phyloP scores from a whole-genome alignment of 2,113 vertebrate genomes.

The Podarcis muralis region DNA sequence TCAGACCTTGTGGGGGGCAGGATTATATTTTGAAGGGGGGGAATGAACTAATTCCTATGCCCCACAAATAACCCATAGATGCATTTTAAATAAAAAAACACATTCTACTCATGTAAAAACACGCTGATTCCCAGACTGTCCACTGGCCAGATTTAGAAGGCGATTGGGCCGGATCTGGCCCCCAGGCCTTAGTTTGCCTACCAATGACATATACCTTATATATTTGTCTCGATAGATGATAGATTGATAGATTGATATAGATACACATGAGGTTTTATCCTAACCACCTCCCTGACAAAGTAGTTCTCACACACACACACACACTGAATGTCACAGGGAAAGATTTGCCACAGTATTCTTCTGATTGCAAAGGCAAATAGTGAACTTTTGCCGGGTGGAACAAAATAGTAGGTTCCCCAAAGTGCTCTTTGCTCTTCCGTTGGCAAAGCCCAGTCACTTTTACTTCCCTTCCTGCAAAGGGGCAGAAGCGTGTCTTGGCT shows the following conservation, averaged over 20 bases:
- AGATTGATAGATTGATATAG: not conserved
- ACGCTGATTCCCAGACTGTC: too few relatives aligned
- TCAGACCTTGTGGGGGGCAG: too few relatives aligned
- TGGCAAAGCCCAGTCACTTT: not conserved
- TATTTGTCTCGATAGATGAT: too few relatives aligned
- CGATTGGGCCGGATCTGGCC: too few relatives aligned
- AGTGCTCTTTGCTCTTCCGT: not conserved
- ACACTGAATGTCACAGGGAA: not conserved
- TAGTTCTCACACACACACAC: not conserved
- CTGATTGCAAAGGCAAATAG: not conserved
- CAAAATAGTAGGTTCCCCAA: not conserved
- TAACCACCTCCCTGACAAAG: not conserved
- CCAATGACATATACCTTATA: not conserved
- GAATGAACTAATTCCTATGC: too few relatives aligned
- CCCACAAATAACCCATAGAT: too few relatives aligned
- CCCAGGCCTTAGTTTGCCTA: too few relatives aligned
- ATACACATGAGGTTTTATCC: not conserved
- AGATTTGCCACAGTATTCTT: not conserved
- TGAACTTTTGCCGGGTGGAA: not conserved
- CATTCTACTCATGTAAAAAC: too few relatives aligned
- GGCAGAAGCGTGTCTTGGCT: not conserved
- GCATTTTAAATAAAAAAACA: too few relatives aligned
- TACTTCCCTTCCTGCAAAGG: not conserved
- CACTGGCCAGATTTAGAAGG: accelerated
- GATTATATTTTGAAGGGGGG: too few relatives aligned